A percentile compares a stretch with the other conserved stretches of the same genome.
phyloP scores from a whole-genome alignment of 1,140 invertebrate species.

The Calosoma granatense region DNA sequence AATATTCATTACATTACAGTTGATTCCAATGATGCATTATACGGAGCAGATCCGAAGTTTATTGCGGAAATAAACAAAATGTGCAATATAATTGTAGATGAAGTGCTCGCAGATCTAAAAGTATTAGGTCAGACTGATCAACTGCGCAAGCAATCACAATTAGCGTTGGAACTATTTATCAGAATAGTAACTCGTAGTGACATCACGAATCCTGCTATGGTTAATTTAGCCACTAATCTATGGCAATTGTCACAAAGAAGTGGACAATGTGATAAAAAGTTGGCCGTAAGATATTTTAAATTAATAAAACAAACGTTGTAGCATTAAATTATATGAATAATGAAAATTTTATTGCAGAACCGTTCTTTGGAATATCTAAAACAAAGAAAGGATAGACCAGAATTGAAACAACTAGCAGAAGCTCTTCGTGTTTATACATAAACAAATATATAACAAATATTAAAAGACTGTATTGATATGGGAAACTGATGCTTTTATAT shows the following conservation, averaged over 20 bases:
- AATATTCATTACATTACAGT: conserved; percentile 46
- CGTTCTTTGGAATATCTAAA: conserved; percentile 18
- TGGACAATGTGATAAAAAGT: conserved; percentile 40
- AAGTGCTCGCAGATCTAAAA: conserved; percentile 65
- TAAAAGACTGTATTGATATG: too few relatives aligned
- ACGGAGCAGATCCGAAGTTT: conserved; percentile 82
- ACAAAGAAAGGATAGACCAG: conserved; percentile 10
- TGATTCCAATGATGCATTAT: conserved; percentile 88
- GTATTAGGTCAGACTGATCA: conserved; percentile 47
- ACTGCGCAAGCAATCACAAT: conserved; percentile 49
- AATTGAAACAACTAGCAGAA: not conserved
- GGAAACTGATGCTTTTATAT: too few relatives aligned
- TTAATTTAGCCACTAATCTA: conserved; percentile 60
- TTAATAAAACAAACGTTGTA: too few relatives aligned
- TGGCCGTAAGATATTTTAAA: conserved; percentile 28
- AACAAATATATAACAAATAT: too few relatives aligned
- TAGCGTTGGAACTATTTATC: conserved; percentile 65
- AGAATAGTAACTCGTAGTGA: conserved; percentile 61
- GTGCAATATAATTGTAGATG: conserved; percentile 63
- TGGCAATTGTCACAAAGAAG: conserved; percentile 66
- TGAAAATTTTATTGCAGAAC: conserved; percentile 13
- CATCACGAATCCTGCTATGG: conserved; percentile 46
- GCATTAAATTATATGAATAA: conserved; percentile 3
- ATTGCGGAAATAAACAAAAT: conserved; percentile 70
- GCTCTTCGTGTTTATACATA: not conserved